These are phyloP conservation scores for Silvanus unidentatus DNA, from an alignment of 2,888 invertebrate genomes.

Conservation along the genomic window DNA sequence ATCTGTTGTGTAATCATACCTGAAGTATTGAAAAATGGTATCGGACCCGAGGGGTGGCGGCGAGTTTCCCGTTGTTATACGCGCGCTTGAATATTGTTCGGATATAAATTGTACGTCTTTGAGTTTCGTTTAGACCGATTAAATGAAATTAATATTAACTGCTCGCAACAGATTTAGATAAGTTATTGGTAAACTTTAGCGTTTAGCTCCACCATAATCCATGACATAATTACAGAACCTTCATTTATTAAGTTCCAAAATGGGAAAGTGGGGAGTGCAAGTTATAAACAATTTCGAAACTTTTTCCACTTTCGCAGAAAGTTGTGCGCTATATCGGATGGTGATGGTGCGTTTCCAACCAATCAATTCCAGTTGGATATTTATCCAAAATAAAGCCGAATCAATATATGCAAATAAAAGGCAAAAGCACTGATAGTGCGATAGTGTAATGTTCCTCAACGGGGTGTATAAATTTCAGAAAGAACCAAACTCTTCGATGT, in stretches of 20 bases:
- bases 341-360: no score
- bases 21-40: no score
- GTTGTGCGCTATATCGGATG: no score
- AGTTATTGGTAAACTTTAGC: slow-evolving; percentile 14
- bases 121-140: no score
- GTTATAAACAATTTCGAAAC: slow-evolving; percentile 20
- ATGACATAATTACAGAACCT: slow-evolving; percentile 16
- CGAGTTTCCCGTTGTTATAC: no score
- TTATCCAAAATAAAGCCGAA: no score
- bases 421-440: neutral
- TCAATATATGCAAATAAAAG: neutral
- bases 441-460: slow-evolving; percentile 5
- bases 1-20: no score
- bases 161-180: slow-evolving; percentile 7
- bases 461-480: slow-evolving; percentile 16
- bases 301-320: slow-evolving; percentile 27
- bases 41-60: no score
- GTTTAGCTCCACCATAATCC: slow-evolving; percentile 18
- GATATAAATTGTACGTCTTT: no score
- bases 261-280: no score
- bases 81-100: no score
- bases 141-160: slow-evolving; percentile 2
- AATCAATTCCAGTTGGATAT: no score
- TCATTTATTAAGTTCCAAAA: slow-evolving; percentile 13
- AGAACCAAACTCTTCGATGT: slow-evolving; percentile 12